Base-by-base conservation (phyloP, 2,888 invertebrate genomes). In the Polyommatus iphigenia region DNA sequence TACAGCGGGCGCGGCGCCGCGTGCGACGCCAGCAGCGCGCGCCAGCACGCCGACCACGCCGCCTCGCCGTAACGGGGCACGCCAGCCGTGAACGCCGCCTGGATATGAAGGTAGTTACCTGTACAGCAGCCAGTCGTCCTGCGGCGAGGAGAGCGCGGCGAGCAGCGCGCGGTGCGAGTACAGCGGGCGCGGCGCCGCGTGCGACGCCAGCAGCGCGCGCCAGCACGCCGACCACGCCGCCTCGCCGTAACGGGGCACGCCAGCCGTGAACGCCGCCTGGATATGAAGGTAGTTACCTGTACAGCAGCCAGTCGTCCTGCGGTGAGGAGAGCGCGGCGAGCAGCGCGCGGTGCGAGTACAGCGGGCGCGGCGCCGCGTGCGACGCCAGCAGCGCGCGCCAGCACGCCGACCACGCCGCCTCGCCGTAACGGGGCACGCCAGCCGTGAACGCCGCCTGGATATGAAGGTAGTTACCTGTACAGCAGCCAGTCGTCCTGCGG, bases 1-100 rank as follows among this genome's bases (percentile, higher is more conserved):
- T 85, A 81, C 13, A 85, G 13, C 79, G 95, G 95, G 77, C 96
- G 95, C 84, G 98, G 97, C 80, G 96, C 97, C 0, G 96, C 95
- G 79, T 96, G 93, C 0, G 97, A 96, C 0, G 94, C 92, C 77
- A 95, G 95, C 85, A 97, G 96, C 32, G 96, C 95, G 1, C 95
- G 91, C 96, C 97, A 98, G 83, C 96, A 96, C 83, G 96, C 95
- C 62, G 95, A 95, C 98, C 98, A 98, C 81, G 97, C 98, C 0
- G 87, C 87, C 80, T 95, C 94, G 0, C 96, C 96, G 18, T 96
- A 97, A 79, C 95, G 95, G 76, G 96, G 96, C 8, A 98, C 96
- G 18, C 97, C 97, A 82, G 95, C 93, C 20, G 95, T 93, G 85
- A 95, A 95, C 13, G 92, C 92, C 0, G 91, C 93, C 94, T 93